Base-by-base conservation (phyloP, 2,888 invertebrate species). In the Aphidoletes aphidimyza region DNA sequence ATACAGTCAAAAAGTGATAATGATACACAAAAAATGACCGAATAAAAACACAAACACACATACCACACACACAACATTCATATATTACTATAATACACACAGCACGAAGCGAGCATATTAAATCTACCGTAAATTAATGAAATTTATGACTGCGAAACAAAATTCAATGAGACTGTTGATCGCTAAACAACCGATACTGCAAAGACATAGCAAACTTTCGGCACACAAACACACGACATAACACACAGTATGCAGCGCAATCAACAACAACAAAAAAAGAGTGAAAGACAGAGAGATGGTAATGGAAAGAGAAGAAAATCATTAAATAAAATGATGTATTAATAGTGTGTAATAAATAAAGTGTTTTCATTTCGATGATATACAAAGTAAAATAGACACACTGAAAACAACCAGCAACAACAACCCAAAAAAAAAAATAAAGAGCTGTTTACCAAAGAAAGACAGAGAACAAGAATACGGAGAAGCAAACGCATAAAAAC, bases 91-190 rank as follows among this genome's bases (percentile, higher is more conserved):
- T n/a, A n/a, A n/a, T n/a, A n/a, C 26, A 69, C 8, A 69, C 26
- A 17, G 17, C 17, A 30, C 69, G 69, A n/a, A 69, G 34, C 26
- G 34, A 69, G 30, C 26, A 69, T 69, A 30, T 69, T 69, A 69
- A 69, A 69, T 69, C 69, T 69, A 69, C 69, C 69, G 69, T 69
- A 69, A 69, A 69, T 69, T 69, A 69, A 69, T 69, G 69, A 69
- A 30, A 69, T 69, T 69, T 69, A 69, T 69, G 69, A 69, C 69
- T 69, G 69, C 69, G 11, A 69, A 69, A 69, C 5, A 69, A 26
- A 69, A 69, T 69, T 69, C 69, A 69, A 69, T 69, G 69, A 34
- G 69, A 69, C 69, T 69, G 30, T 69, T 69, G 69, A 26, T 69
- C 69, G 34, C 34, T 69, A 69, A 69, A 69, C 30, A 69, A 34